A percentile compares a stretch with the other conserved stretches of the same genome.
Evolutionary conservation across 2,113 vertebrate genomes (phyloP).

Genomic region (Gnathonemus longibarbis): DNA sequence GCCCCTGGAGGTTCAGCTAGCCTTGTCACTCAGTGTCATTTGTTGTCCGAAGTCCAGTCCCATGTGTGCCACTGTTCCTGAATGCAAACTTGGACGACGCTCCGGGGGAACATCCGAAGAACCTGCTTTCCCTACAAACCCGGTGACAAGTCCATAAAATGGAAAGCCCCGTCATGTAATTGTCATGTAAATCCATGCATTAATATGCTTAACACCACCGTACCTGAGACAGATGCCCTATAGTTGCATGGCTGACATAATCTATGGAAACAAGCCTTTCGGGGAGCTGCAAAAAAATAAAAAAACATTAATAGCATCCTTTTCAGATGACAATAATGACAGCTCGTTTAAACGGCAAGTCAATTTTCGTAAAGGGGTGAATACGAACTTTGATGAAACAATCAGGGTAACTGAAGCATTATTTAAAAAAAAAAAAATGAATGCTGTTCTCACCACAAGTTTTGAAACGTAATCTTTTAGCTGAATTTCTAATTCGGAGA

Average conservation of each 20-base stretch:
- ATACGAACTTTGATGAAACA: neutral
- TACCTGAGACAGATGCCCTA: constrained; percentile 50
- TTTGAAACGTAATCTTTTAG: constrained; percentile 45
- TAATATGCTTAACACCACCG: constrained; percentile 23
- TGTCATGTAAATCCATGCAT: neutral
- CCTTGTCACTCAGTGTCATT: constrained; percentile 45
- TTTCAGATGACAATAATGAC: neutral
- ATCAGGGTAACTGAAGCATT: neutral
- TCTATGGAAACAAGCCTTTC: constrained; percentile 50
- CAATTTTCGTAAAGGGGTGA: neutral
- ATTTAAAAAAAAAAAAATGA: neutral
- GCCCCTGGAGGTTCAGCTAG: constrained; percentile 32
- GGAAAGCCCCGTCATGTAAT: constrained; percentile 45
- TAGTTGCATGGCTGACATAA: constrained; percentile 46
- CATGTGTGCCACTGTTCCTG: neutral
- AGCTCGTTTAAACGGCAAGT: neutral
- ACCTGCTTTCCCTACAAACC: constrained; percentile 45
- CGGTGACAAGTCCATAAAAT: constrained; percentile 49
- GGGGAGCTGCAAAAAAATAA: constrained; percentile 37
- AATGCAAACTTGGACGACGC: constrained; percentile 43
- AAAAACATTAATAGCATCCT: neutral
- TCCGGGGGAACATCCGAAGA: constrained; percentile 47
- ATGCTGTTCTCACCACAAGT: constrained; percentile 46
- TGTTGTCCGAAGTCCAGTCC: constrained; percentile 35
- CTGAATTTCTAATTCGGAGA: constrained; percentile 45